phyloP scores from a whole-genome alignment of 2,888 invertebrate genomes.

The Tetanocera ferruginea region DNA sequence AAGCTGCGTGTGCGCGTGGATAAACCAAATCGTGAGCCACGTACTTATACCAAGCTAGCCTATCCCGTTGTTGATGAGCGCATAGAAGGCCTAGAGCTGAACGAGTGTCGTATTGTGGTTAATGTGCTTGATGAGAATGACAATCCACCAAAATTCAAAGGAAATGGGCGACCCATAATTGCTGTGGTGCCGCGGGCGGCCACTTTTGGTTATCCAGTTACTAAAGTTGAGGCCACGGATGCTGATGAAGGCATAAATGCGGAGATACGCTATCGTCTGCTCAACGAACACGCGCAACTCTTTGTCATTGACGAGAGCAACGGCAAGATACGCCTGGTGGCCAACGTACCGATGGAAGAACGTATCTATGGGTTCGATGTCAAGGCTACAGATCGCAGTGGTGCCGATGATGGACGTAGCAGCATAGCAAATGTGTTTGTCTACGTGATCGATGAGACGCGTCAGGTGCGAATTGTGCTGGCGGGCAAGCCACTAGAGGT shows the following conservation, averaged over 20 bases:
- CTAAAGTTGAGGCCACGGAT: conserved; percentile 83
- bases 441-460: conserved; percentile 85
- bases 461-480: conserved; percentile 84
- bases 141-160: conserved; percentile 83
- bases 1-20: conserved; percentile 71
- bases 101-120: conserved; percentile 85
- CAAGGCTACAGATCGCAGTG: conserved; percentile 85
- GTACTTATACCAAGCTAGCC: conserved; percentile 81
- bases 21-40: conserved; percentile 73
- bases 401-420: conserved; percentile 85
- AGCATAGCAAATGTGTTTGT: conserved; percentile 90
- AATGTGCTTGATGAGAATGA: conserved; percentile 86
- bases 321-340: conserved; percentile 81
- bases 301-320: conserved; percentile 84
- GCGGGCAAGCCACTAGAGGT: conserved; percentile 83
- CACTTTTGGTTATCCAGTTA: conserved; percentile 85
- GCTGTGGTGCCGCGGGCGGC: conserved; percentile 87
- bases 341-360: conserved; percentile 78
- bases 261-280: conserved; percentile 84
- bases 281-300: conserved; percentile 81
- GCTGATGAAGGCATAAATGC: conserved; percentile 82
- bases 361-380: conserved; percentile 88
- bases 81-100: conserved; percentile 79
- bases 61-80: conserved; percentile 83
- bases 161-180: conserved; percentile 82